Evolutionary conservation across 2,888 invertebrate species (phyloP).

Genomic region (Ctenicera cuprea): DNA sequence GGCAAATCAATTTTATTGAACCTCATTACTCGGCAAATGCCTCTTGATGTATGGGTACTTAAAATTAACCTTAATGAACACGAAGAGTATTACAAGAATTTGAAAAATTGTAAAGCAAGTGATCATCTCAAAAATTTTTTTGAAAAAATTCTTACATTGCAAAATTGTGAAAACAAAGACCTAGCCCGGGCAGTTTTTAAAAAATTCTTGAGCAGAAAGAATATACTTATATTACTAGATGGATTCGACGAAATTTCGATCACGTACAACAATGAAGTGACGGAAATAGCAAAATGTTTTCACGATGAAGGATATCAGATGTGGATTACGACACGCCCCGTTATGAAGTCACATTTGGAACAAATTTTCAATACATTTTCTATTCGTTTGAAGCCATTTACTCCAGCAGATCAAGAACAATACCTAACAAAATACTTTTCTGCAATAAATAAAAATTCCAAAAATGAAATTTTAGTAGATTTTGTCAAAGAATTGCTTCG

Average conservation of each 20-base stretch:
- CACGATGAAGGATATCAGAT: conserved; percentile 9
- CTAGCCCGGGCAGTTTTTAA: neutral
- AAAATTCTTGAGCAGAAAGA: conserved; percentile 2
- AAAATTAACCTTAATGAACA: conserved; percentile 20
- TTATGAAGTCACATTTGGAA: neutral
- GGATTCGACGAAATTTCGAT: conserved; percentile 35
- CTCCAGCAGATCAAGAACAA: neutral
- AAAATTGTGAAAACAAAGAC: neutral
- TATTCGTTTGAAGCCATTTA: neutral
- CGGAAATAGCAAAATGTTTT: neutral
- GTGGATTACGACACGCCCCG: conserved; percentile 31
- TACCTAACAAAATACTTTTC: neutral
- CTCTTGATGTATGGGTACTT: conserved; percentile 5
- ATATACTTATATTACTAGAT: conserved; percentile 30
- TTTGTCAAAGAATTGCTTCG: neutral
- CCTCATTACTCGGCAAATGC: neutral
- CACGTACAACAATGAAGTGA: conserved; percentile 11
- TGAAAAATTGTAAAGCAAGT: neutral
- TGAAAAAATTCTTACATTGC: neutral
- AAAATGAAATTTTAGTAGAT: neutral
- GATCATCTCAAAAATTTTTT: neutral
- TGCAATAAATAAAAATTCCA: neutral
- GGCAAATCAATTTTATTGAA: conserved; percentile 13
- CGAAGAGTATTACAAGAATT: neutral
- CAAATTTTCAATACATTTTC: neutral